Evolutionary conservation across 2,797 vertebrate species (phyloP), one percentile per base, ranked within the genome.

Genomic region (Melanotaenia trifasciata): DNA sequence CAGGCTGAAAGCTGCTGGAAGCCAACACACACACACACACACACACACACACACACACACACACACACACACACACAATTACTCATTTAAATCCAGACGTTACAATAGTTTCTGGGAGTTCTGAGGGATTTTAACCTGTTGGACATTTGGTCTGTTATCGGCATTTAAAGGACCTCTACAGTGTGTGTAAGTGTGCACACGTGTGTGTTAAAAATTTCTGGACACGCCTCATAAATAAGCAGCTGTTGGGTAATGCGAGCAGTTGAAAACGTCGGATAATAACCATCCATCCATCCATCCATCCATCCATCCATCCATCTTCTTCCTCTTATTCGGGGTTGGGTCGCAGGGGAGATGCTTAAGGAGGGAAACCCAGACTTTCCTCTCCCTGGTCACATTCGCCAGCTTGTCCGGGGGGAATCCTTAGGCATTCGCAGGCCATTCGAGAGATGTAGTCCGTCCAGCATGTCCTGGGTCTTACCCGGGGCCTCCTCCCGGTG

Each of bases 1-100:
- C 40, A 76, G 72, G 64, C 78, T 58, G 60, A 62, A 3, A 74
- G 53, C 77, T 70, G 84, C 80, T 79, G 63, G 79, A 69, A 69
- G 80, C 74, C 78, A 62, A 66, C 59, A 71, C 62, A 70, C 74
- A 35, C 16, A 66, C 14, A 59, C 64, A 62, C 40, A 60, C 7
- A 68, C 54, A 71, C 75, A 66, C 59, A 71, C 63, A 70, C 74
- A 35, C 12, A 66, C 13, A 59, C n/a, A n/a, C n/a, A n/a, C n/a
- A 65, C 58, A 70, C 58, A 67, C 74, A 63, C 59, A 71, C 62
- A 70, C 70, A 35, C 12, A 67, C 14, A 59, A 28, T 1, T 9
- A 66, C 70, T 59, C 77, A 80, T 40, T 82, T 72, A 81, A 81
- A 78, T 56, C 67, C 70, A 71, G 43, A 69, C 47, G 32, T 20